Evolutionary conservation across 2,113 vertebrate species (phyloP), one percentile per base, ranked within the genome.

Genomic region (Setophaga kirtlandii): DNA sequence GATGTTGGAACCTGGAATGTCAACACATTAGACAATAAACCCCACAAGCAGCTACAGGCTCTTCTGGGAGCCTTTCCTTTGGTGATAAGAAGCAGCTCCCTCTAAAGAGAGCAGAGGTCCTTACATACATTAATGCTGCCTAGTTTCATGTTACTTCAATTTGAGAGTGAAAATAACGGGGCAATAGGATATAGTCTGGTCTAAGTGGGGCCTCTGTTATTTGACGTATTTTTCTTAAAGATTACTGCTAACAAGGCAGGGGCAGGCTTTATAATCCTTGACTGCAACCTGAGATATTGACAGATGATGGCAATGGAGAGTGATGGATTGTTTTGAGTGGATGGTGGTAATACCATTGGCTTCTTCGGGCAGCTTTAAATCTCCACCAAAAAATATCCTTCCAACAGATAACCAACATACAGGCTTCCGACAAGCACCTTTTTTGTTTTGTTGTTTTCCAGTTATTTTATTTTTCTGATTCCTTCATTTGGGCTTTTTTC

Each of bases 261-360:
- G 25, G 6, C 9, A 28, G 37, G 55, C 31, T 90, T 5, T 8
- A n/a, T 78, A 85, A 87, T 59, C 39, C 42, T 59, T 71, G n/a
- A 18, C 37, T 82, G 62, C 23, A 70, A 78, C 10, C 13, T 81
- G 56, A 85, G 52, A 82, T 46, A 10, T 10, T 74, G 68, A 49
- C 20, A 67, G 31, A n/a, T 33, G 35, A 63, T 24, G 30, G n/a
- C 67, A 76, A 15, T 2, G 5, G 70, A 67, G 37, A 11, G 31
- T 41, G 60, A 39, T 0, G 0, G 24, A 35, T 7, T 67, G 52
- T n/a, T 87, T 78, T 10, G 6, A 16, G 62, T 50, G 42, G n/a
- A 19, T 59, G 33, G 35, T 41, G n/a, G 37, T 55, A 28, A 49
- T 31, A 31, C 16, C 24, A 16, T 12, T 21, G 56, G 59, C 22